phyloP scores from a whole-genome alignment of 2,888 invertebrate genomes.

The Tenthredo livida region DNA sequence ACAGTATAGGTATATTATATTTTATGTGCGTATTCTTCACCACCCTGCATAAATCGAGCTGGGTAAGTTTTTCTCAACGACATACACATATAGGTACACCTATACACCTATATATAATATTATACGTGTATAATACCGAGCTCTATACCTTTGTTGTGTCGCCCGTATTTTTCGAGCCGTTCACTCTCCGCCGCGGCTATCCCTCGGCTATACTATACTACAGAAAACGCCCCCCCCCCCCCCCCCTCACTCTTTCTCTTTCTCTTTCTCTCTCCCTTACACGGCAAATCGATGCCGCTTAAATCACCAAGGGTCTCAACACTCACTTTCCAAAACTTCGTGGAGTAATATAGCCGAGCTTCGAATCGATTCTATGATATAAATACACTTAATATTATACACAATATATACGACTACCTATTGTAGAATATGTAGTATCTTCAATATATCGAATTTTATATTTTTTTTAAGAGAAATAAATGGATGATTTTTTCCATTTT shows the following conservation, averaged over 20 bases:
- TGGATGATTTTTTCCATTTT: too few species aligned
- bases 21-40: not conserved
- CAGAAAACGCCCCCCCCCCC: not conserved
- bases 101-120: not conserved
- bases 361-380: constrained; percentile 24
- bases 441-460: not conserved
- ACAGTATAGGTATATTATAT: constrained; percentile 14
- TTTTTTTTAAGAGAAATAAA: not conserved
- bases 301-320: constrained; percentile 47
- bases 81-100: not conserved
- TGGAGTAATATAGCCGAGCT: constrained; percentile 18
- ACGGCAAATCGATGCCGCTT: constrained; percentile 46
- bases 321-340: constrained; percentile 38
- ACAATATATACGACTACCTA: not conserved
- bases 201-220: constrained; percentile 12
- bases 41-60: not conserved
- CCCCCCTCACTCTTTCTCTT: not conserved
- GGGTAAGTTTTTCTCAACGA: constrained; percentile 4
- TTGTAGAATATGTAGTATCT: not conserved
- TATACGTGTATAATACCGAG: not conserved
- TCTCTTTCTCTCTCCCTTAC: not conserved
- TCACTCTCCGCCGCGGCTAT: constrained; percentile 41
- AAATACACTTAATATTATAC: not conserved
- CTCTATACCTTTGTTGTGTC: constrained; percentile 20
- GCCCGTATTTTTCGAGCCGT: constrained; percentile 40